Evolutionary conservation across 2,888 invertebrate species (phyloP), one percentile per base, ranked within the genome.

Genomic region (Erannis defoliaria): DNA sequence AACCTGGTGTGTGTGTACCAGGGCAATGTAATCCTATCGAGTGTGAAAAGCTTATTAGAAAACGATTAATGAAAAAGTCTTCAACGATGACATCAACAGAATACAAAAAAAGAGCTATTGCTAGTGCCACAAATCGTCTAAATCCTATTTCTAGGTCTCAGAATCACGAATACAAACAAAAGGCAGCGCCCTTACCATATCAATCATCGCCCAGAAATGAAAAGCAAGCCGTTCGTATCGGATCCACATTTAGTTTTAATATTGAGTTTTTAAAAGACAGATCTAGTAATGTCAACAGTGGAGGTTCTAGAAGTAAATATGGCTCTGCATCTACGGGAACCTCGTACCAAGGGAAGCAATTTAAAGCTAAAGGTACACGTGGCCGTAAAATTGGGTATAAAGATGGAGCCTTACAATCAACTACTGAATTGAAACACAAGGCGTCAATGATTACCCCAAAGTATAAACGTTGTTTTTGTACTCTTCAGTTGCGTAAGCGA

Each of bases 1-100:
- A 78, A 62, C 79, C 79, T 38, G 73, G 71, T 40, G 62, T 75
- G 23, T 80, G 81, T 55, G 38, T 74, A 26, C 79, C 81, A 19
- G 81, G 74, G 3, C 53, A 75, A 55, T 77, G 79, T 57, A 64
- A 81, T 62, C 77, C 80, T 10, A 68, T 74, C 51, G 63, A 69
- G 12, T 60, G 57, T 43, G 48, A 40, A 10, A 56, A 59, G 31
- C n/a, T 16, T 16, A 59, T 46, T 12, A 31, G 18, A 18, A 31
- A 33, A 46, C 18, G 46, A 12, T 19, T 46, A 18, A 19, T 46
- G 46, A 46, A n/a, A 46, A 46, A n/a, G 12, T 31, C 19, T 31
- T 31, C 46, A 14, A 31, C 31, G 12, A 46, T n/a, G 31, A 31
- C 46, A 0, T 18, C 46, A n/a, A 31, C 31, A 6, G 46, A 6